Base-by-base conservation (phyloP, 2,113 vertebrate species). In the Tychaedon coryphoeus region DNA sequence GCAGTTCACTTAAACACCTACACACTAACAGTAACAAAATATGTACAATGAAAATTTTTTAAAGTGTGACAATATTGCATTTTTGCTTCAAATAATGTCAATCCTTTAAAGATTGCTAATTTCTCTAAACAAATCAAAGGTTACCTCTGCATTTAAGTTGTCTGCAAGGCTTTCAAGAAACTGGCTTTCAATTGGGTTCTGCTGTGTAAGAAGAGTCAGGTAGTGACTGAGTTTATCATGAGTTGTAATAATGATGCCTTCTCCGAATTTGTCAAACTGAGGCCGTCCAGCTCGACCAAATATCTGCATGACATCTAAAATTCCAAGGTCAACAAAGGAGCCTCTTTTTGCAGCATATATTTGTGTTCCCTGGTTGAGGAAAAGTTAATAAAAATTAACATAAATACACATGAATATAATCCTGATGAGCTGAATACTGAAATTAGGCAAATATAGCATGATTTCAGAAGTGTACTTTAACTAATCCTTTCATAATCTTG, bases 281-380 rank as follows among this genome's bases (percentile, higher is more conserved):
- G 99, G 99, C 67, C 99, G 98, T 88, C 99, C 99, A 12, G 99
- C 99, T 45, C 99, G 98, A 34, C 99, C 99, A 88, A 99, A 99
- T 96, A 99, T 99, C 98, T 99, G 99, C 99, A 99, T 99, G 96
- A 99, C 99, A 90, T 99, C 99, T 98, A 99, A 98, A 98, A 99
- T 99, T 96, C 99, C 99, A 97, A 99, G 98, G 95, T 99, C 99
- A 98, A 99, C 99, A 98, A 99, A 98, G 25, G 99, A 86, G 8
- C 99, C 99, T 80, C 99, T 99, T 97, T 99, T 99, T 82, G 99
- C 99, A 80, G 99, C 99, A 92, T 99, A 99, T 97, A 99, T 99
- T 95, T 99, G 99, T 95, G 99, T 99, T 88, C 99, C 99, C 99
- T 99, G 97, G 97, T 95, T 97, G 92, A 98, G 66, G 95, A 98